Base-by-base conservation (phyloP, 2,888 invertebrate species). In the Ryuthela nishihirai region DNA sequence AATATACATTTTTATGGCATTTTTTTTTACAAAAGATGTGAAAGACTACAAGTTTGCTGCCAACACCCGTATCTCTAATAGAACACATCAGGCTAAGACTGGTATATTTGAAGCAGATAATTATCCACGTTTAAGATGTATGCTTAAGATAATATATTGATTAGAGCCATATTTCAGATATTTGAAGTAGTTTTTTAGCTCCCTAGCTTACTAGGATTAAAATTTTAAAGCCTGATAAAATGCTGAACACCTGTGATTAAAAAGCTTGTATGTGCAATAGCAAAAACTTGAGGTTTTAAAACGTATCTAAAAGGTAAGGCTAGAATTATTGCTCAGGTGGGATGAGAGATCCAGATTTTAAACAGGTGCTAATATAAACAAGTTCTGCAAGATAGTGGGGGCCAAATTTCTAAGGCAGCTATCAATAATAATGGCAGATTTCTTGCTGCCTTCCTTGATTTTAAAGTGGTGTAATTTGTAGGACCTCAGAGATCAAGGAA, bases 271-370 rank as follows among this genome's bases (percentile, higher is more conserved):
- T n/a, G n/a, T n/a, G n/a, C n/a, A n/a, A n/a, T n/a, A n/a, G n/a
- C n/a, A n/a, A n/a, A n/a, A n/a, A n/a, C n/a, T n/a, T n/a, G n/a
- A n/a, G 24, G 26, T 50, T 43, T 36, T 40, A 53, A 59, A 59
- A 59, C 48, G 47, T 56, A 53, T 59, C 48, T 59, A 53, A 58
- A 53, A 48, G 53, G 59, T 59, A 59, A 53, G 59, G 59, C 59
- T 59, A 46, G 53, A 59, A 53, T 59, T 59, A 59, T 59, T 59
- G 59, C 59, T 59, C 59, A 59, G 59, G 52, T 48, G 46, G 56
- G 52, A 52, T 58, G 56, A 58, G 41, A 52, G 47, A 58, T 46
- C 56, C 47, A 52, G 56, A 58, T 56, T 48, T 41, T 17, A 50
- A 48, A 39, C 56, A 52, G 52, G 56, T 46, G 42, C 56, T 58